Conservation (phyloP, 2,113 vertebrate species). For the Rynchops niger region DNA sequence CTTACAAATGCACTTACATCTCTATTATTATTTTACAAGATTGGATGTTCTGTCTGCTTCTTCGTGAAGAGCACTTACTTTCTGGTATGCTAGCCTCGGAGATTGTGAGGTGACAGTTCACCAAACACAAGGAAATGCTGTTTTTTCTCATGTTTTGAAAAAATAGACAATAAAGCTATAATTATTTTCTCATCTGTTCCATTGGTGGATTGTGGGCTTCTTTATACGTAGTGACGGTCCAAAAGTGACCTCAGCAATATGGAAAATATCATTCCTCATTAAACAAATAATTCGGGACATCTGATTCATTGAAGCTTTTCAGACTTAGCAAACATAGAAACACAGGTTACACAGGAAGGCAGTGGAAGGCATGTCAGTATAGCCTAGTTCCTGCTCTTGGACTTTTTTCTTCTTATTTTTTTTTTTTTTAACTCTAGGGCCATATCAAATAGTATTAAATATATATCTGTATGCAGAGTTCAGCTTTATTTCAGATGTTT, state of each 20-base stretch:
- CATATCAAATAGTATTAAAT: neutral
- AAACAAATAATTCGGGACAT: neutral
- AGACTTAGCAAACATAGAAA: neutral
- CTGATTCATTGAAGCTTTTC: neutral
- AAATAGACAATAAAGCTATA: neutral
- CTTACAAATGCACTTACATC: neutral
- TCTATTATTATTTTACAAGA: slow-evolving; percentile 40
- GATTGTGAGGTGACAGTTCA: neutral
- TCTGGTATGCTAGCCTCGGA: neutral
- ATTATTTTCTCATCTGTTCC: neutral
- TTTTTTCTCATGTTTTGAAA: neutral
- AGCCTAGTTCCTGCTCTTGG: neutral
- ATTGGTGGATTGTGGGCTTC: neutral
- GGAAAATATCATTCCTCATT: neutral
- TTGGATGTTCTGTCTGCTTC: neutral
- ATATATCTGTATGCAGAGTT: neutral
- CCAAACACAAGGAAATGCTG: neutral
- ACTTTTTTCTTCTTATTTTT: neutral
- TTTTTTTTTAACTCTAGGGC: neutral
- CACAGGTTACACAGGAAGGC: neutral
- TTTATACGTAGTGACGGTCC: neutral
- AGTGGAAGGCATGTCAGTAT: neutral
- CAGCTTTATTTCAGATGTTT: neutral
- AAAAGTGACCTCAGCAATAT: neutral
- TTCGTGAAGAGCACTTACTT: neutral